Percentiles rank a stretch among this genome's conserved stretches.
Conservation (phyloP, 2,888 invertebrate genomes). For the Leptinotarsa rubiginosa region DNA sequence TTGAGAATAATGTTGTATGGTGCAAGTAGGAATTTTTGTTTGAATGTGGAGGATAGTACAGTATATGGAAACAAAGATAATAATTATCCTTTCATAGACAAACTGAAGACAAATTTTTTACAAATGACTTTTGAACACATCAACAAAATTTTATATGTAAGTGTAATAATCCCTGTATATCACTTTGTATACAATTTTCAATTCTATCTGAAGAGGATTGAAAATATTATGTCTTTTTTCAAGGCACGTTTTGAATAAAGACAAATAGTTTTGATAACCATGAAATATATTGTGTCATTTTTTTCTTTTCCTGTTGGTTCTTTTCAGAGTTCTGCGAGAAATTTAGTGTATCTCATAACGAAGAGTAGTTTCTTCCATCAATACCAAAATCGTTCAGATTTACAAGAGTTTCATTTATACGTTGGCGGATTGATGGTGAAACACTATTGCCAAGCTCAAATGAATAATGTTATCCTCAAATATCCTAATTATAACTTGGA, state of each 20-base stretch:
- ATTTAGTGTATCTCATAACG: slow-evolving; percentile 49
- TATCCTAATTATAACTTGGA: slow-evolving; percentile 43
- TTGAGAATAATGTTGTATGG: slow-evolving; percentile 54
- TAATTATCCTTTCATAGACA: slow-evolving; percentile 49
- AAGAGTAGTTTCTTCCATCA: slow-evolving; percentile 49
- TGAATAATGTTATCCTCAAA: slow-evolving; percentile 44
- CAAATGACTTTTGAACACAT: slow-evolving; percentile 41
- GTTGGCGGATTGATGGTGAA: slow-evolving; percentile 53
- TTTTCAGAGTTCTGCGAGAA: slow-evolving; percentile 46
- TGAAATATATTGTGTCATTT: too few relatives aligned
- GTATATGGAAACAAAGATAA: slow-evolving; percentile 42
- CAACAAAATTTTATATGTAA: slow-evolving; percentile 49
- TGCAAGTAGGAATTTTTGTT: slow-evolving; percentile 43
- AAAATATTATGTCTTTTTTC: too few relatives aligned
- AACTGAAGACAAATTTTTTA: slow-evolving; percentile 46
- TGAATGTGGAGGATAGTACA: slow-evolving; percentile 31
- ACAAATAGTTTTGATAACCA: too few relatives aligned
- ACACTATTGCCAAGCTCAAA: slow-evolving; percentile 53
- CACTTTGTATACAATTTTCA: too few relatives aligned
- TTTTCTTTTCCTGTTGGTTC: neutral
- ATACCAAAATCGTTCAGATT: slow-evolving; percentile 29
- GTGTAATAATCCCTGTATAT: slow-evolving; percentile 19
- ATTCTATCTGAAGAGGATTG: too few relatives aligned
- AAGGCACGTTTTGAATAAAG: too few relatives aligned
- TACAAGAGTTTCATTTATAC: slow-evolving; percentile 42